Conservation (phyloP, 2,797 vertebrate genomes). For the Myotis myotis region DNA sequence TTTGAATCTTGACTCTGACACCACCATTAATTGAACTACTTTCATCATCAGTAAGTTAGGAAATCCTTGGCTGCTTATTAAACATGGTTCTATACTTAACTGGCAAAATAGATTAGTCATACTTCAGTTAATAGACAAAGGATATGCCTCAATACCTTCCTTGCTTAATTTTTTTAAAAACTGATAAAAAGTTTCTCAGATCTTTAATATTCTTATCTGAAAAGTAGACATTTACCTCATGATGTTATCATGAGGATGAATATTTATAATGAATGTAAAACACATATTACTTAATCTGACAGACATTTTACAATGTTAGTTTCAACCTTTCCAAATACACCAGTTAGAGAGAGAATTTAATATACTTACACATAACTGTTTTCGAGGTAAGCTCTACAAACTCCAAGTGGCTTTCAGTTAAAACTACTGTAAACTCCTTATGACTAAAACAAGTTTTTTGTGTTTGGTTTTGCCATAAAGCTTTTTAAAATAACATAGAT, state of each 20-base stretch:
- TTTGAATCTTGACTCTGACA: background rate
- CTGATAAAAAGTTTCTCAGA: background rate
- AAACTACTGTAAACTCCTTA: background rate
- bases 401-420: background rate
- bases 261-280: slow-evolving; percentile 38
- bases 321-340: background rate
- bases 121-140: background rate
- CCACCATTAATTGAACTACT: background rate
- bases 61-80: background rate
- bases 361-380: background rate
- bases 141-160: background rate
- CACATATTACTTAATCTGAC: background rate
- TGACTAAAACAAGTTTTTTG: background rate
- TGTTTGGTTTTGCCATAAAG: background rate
- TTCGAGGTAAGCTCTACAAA: background rate
- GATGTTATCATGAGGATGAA: background rate
- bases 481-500: background rate
- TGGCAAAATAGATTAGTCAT: background rate
- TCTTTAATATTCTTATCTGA: background rate
- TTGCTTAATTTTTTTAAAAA: slow-evolving; percentile 1
- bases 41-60: background rate
- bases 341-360: background rate
- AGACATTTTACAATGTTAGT: background rate
- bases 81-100: background rate
- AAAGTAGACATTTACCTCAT: background rate